Evolutionary conservation across 30 jellyfish, hydroid and myxozoan species (phyloP).

Genomic region (Hydractinia echinata): DNA sequence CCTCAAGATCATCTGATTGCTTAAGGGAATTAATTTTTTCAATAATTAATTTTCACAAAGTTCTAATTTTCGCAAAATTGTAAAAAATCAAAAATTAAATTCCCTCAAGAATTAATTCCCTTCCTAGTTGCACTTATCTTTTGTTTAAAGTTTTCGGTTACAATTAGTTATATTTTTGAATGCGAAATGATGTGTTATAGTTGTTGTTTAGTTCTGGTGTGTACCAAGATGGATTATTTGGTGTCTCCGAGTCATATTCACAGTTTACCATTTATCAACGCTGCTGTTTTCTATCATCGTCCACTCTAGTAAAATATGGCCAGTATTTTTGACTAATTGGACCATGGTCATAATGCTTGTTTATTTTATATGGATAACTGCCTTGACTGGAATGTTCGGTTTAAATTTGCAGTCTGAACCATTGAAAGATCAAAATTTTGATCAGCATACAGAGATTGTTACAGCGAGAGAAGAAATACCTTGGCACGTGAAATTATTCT

Average conservation of each 20-base stretch:
- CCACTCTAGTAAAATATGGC: not conserved
- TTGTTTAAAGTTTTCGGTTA: too few species aligned
- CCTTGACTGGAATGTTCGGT: not conserved
- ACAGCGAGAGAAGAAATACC: not conserved
- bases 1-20: too few species aligned
- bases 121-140: too few species aligned
- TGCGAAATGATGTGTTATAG: too few species aligned
- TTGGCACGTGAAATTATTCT: not conserved
- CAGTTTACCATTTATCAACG: not conserved
- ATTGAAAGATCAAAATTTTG: not conserved
- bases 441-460: not conserved
- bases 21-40: too few species aligned
- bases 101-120: too few species aligned
- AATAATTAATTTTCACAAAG: too few species aligned
- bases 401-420: not conserved
- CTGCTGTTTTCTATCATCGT: conserved; percentile 10
- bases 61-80: too few species aligned
- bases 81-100: too few species aligned
- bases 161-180: too few species aligned
- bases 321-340: conserved; percentile 18
- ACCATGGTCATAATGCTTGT: not conserved
- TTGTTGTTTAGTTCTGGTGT: not conserved
- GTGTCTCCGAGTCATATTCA: not conserved
- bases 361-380: not conserved
- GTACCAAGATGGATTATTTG: conserved; percentile 5